phyloP scores from a whole-genome alignment of 2,113 vertebrate species.

The Petromus typicus region DNA sequence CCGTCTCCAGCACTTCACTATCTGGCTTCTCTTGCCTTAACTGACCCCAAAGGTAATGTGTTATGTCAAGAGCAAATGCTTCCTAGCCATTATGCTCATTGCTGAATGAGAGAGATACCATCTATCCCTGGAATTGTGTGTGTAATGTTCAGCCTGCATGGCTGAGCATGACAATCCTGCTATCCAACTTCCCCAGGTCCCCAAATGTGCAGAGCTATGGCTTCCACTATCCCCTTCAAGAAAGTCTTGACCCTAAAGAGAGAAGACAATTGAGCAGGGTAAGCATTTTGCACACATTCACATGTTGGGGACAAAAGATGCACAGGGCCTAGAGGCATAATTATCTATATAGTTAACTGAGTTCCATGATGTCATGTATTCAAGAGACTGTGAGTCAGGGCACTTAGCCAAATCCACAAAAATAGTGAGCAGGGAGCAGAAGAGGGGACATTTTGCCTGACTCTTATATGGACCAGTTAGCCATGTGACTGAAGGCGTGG shows the following conservation, averaged over 20 bases:
- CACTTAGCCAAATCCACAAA: neutral
- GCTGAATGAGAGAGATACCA: fast-evolving
- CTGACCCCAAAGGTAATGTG: neutral
- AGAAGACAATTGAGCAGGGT: neutral
- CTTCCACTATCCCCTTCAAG: neutral
- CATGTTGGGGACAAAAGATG: neutral
- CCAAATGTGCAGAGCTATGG: neutral
- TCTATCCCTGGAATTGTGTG: neutral
- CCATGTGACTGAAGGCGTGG: neutral
- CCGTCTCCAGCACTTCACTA: neutral
- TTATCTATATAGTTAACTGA: neutral
- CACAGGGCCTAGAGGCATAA: neutral
- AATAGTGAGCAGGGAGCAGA: fast-evolving
- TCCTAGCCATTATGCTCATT: neutral
- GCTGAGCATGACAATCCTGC: neutral
- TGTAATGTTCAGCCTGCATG: neutral
- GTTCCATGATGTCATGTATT: neutral
- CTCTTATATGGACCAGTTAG: neutral
- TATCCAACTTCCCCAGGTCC: neutral
- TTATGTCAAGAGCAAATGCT: neutral
- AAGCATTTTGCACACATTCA: neutral
- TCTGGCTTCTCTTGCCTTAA: neutral
- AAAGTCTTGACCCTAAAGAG: neutral
- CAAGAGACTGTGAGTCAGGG: neutral
- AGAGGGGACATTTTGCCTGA: neutral